phyloP scores from a whole-genome alignment of 35 echinoderm and acorn worm species.

The Heliocidaris tuberculata region DNA sequence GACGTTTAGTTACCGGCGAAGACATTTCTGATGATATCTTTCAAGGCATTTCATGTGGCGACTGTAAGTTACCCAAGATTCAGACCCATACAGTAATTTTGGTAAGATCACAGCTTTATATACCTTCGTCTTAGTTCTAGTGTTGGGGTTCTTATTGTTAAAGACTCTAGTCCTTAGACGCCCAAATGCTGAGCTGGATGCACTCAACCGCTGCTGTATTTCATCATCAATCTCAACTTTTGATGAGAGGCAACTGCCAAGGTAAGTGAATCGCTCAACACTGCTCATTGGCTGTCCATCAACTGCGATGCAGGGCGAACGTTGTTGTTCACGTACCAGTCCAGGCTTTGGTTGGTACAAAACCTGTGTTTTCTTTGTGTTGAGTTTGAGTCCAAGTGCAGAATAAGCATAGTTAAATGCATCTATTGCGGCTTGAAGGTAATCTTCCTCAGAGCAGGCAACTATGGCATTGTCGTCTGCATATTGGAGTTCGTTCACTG shows the following conservation, averaged over 20 bases:
- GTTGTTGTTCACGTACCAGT: not conserved
- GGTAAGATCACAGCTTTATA: not conserved
- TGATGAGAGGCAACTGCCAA: slow-evolving; percentile 41
- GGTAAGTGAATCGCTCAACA: slow-evolving; percentile 23
- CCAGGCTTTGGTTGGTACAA: slow-evolving; percentile 35
- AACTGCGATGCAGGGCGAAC: not conserved
- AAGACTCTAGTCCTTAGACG: slow-evolving; percentile 31
- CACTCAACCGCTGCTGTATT: slow-evolving; percentile 14
- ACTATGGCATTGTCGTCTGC: slow-evolving; percentile 9
- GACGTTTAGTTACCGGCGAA: too few species aligned
- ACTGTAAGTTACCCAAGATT: too few species aligned
- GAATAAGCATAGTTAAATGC: slow-evolving; percentile 32
- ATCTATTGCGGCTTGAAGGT: slow-evolving; percentile 34
- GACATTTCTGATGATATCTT: too few species aligned
- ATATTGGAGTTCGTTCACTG: slow-evolving; percentile 13
- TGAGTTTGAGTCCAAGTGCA: slow-evolving; percentile 45
- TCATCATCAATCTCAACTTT: slow-evolving; percentile 31
- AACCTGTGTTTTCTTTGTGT: slow-evolving; percentile 48
- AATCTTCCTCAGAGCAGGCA: slow-evolving; percentile 8
- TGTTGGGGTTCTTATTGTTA: slow-evolving; percentile 29
- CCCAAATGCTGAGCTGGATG: not conserved
- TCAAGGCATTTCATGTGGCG: too few species aligned
- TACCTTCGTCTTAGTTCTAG: slow-evolving; percentile 14
- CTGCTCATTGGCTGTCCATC: slow-evolving; percentile 28
- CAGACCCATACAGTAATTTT: too few species aligned